phyloP scores from a whole-genome alignment of 2,888 invertebrate genomes.

The Eristalis intricaria region DNA sequence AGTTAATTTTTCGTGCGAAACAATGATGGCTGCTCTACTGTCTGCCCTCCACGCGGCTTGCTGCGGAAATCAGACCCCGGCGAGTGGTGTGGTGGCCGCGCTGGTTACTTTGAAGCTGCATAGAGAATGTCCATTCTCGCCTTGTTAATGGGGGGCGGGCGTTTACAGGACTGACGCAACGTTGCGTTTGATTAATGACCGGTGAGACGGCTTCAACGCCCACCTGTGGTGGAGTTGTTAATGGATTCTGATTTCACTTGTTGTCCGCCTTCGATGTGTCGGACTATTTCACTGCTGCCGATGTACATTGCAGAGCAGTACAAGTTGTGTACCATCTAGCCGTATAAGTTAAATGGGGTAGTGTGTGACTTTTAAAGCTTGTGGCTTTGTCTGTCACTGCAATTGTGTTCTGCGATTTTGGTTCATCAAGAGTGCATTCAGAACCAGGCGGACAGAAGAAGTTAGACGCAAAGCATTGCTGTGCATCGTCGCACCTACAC shows the following conservation, averaged over 20 bases:
- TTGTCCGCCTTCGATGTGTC: neutral
- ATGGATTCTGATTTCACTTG: neutral
- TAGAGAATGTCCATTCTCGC: neutral
- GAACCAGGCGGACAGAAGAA: too few relatives aligned
- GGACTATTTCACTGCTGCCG: too few relatives aligned
- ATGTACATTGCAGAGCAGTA: too few relatives aligned
- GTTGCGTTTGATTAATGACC: neutral
- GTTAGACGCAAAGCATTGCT: too few relatives aligned
- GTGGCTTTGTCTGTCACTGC: too few relatives aligned
- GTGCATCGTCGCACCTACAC: too few relatives aligned
- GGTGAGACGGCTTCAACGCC: neutral
- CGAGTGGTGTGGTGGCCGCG: neutral
- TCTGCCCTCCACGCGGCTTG: neutral
- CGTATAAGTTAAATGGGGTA: too few relatives aligned
- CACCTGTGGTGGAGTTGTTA: neutral
- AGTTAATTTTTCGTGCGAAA: constrained; percentile 54
- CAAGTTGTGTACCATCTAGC: too few relatives aligned
- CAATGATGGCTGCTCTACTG: constrained; percentile 1
- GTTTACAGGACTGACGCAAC: neutral
- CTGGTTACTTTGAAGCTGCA: neutral
- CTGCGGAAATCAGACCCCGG: neutral
- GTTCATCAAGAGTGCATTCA: too few relatives aligned
- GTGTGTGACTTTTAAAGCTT: too few relatives aligned
- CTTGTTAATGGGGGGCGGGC: neutral
- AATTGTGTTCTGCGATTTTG: too few relatives aligned